Conservation (phyloP, 2,888 invertebrate genomes). For the Synanthedon formicaeformis region DNA sequence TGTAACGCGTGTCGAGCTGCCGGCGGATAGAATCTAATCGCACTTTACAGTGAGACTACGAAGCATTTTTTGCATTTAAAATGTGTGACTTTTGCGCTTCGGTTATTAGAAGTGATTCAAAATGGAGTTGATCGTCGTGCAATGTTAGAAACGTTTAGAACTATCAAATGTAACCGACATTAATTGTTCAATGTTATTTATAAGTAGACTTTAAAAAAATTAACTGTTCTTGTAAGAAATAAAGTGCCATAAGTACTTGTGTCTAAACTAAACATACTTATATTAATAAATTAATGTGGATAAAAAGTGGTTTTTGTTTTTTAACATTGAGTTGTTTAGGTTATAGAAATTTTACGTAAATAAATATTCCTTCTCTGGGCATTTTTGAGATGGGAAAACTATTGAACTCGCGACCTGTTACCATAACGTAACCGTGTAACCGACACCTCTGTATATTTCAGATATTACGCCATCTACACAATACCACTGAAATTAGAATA, state of each 20-base stretch:
- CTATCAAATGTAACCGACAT: constrained; percentile 31
- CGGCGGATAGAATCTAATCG: constrained; percentile 10
- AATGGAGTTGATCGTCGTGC: constrained; percentile 3
- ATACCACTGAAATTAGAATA: no score
- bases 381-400: no score
- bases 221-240: constrained; percentile 18
- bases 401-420: no score
- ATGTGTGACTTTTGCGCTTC: background rate
- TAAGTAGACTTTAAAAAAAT: background rate
- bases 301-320: no score
- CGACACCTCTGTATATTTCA: no score
- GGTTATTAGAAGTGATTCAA: background rate
- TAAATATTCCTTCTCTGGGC: no score
- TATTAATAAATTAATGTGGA: constrained; percentile 6
- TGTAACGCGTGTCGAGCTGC: constrained; percentile 64
- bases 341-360: no score
- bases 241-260: constrained; percentile 51
- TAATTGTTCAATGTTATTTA: background rate
- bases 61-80: constrained; percentile 3
- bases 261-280: constrained; percentile 28
- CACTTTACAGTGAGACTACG: background rate
- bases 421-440: no score
- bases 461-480: no score
- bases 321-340: no score
- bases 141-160: background rate